Percentiles rank a stretch among this genome's conserved stretches.
phyloP scores from a whole-genome alignment of 2,888 invertebrate genomes.

The Tachina lurida region DNA sequence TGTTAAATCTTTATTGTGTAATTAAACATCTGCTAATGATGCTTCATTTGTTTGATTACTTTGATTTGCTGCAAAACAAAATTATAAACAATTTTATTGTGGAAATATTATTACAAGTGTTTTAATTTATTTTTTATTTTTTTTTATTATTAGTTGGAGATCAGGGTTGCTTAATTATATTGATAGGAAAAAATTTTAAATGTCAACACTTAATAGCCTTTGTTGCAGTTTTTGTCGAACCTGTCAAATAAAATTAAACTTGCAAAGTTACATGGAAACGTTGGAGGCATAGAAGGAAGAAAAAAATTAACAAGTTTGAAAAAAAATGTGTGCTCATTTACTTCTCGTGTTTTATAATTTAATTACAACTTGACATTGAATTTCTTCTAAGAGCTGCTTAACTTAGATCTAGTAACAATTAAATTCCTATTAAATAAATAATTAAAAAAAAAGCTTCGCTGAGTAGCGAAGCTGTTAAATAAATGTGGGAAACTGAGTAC shows the following conservation, averaged over 20 bases:
- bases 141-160: conserved; percentile 2
- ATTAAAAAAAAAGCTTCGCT: neutral
- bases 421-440: conserved; percentile 40
- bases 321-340: conserved; percentile 15
- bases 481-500: too few species aligned
- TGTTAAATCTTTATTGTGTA: too few species aligned
- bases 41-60: neutral
- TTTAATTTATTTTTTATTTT: neutral
- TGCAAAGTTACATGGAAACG: conserved; percentile 21
- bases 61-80: neutral
- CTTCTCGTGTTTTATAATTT: conserved; percentile 1
- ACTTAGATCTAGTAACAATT: conserved; percentile 16
- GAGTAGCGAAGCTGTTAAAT: too few species aligned
- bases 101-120: too few species aligned
- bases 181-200: neutral
- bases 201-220: neutral
- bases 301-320: conserved; percentile 23
- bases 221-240: conserved; percentile 9
- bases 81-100: too few species aligned
- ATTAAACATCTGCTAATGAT: conserved; percentile 1
- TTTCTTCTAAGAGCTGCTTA: neutral
- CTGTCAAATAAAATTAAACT: conserved; percentile 31
- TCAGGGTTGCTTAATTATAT: neutral
- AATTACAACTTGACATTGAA: conserved; percentile 57
- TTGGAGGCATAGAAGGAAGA: conserved; percentile 33